phyloP scores from a whole-genome alignment of 2,888 invertebrate genomes.

The Mamestra brassicae region DNA sequence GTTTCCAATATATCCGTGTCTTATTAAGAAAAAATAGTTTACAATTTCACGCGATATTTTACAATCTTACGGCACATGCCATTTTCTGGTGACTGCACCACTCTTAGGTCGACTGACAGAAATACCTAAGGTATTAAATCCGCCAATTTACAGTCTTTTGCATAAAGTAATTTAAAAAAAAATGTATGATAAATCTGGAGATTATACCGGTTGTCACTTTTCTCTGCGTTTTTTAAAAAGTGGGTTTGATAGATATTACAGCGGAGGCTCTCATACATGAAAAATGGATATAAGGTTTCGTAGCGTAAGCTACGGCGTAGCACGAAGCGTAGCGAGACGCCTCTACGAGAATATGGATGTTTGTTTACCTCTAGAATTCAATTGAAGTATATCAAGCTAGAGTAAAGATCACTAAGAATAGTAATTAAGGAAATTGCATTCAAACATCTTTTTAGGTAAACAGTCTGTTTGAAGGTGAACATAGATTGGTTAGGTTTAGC shows the following conservation, averaged over 20 bases:
- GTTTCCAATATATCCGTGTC: no score
- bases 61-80: no score
- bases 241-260: background rate
- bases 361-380: background rate
- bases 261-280: background rate
- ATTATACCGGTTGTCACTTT: background rate
- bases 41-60: no score
- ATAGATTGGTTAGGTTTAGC: background rate
- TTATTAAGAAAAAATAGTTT: no score
- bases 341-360: background rate
- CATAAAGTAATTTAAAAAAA: background rate
- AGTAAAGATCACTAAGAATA: background rate
- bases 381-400: background rate
- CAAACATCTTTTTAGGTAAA: background rate
- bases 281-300: background rate
- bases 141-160: no score
- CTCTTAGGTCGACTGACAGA: no score
- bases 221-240: background rate
- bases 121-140: no score
- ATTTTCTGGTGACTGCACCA: no score
- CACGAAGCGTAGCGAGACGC: slow-evolving; percentile 8
- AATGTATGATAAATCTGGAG: background rate
- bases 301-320: slow-evolving; percentile 24
- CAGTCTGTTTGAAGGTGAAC: background rate
- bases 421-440: background rate